These are phyloP conservation scores for Gallinago solitaria DNA, from an alignment of 2,797 vertebrate species.

Conservation along the genomic window DNA sequence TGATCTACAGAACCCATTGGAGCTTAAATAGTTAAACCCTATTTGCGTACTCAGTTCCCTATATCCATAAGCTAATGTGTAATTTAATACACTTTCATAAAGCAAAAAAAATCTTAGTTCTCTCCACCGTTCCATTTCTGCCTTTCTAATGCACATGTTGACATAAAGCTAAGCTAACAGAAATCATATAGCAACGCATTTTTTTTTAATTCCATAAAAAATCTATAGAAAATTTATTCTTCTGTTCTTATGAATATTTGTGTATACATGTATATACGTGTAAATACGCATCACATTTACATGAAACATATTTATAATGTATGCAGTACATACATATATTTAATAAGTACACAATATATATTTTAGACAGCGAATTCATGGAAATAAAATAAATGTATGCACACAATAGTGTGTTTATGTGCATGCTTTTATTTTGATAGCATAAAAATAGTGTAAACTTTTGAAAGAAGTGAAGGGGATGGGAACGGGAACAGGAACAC, in stretches of 20 bases:
- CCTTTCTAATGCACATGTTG: neutral
- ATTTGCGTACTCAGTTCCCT: neutral
- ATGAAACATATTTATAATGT: neutral
- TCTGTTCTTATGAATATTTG: neutral
- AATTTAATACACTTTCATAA: neutral
- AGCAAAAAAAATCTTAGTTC: neutral
- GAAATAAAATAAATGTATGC: neutral
- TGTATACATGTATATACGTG: neutral
- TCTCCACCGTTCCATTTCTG: neutral
- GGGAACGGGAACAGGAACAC: neutral
- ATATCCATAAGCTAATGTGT: neutral
- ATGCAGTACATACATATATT: neutral
- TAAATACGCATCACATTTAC: neutral
- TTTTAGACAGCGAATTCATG: neutral
- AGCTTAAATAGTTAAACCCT: neutral
- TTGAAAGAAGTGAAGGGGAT: neutral
- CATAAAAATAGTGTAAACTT: neutral
- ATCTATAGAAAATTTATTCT: neutral
- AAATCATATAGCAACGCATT: neutral
- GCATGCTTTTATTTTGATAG: neutral
- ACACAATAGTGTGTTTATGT: neutral
- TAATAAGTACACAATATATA: neutral
- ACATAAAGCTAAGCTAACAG: neutral
- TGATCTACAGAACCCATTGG: neutral
- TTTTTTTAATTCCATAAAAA: neutral